phyloP scores from a whole-genome alignment of 2,797 vertebrate genomes.

The Chrosomus eos region DNA sequence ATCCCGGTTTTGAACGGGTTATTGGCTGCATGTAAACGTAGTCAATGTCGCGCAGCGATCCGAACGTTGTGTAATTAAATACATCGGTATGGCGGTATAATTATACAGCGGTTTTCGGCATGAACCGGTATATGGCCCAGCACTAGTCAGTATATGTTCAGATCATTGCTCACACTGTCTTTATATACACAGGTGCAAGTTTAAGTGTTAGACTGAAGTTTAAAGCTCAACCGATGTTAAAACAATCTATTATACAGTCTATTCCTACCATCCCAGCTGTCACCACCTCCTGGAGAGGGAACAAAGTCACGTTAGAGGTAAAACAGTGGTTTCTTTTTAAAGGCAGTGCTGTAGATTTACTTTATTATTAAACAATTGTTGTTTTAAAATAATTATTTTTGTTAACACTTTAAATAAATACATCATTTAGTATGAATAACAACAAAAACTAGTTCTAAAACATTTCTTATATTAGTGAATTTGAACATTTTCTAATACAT shows the following conservation, averaged over 20 bases:
- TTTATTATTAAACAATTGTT: too few relatives aligned
- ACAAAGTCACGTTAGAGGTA: constrained; percentile 14
- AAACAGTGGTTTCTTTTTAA: too few relatives aligned
- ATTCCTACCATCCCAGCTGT: constrained; percentile 84
- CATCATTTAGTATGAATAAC: not conserved
- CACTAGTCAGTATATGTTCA: not conserved
- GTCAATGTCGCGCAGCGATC: too few relatives aligned
- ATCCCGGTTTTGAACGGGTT: too few relatives aligned
- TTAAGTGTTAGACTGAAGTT: constrained; percentile 65
- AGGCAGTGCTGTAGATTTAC: too few relatives aligned
- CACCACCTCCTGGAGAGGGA: constrained; percentile 70
- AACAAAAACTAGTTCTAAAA: not conserved
- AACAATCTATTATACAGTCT: constrained; percentile 52
- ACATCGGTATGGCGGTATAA: too few relatives aligned
- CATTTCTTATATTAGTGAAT: not conserved
- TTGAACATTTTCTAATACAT: not conserved
- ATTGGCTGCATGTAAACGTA: too few relatives aligned
- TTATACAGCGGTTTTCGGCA: too few relatives aligned
- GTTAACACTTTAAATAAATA: not conserved
- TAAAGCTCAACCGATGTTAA: constrained; percentile 63
- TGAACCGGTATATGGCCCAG: too few relatives aligned
- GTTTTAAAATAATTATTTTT: too few relatives aligned
- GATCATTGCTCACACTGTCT: constrained; percentile 26
- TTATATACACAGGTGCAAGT: constrained; percentile 38
- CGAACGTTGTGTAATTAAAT: too few relatives aligned